phyloP scores from a whole-genome alignment of 2,797 vertebrate species.

The Pteronotus mesoamericanus region DNA sequence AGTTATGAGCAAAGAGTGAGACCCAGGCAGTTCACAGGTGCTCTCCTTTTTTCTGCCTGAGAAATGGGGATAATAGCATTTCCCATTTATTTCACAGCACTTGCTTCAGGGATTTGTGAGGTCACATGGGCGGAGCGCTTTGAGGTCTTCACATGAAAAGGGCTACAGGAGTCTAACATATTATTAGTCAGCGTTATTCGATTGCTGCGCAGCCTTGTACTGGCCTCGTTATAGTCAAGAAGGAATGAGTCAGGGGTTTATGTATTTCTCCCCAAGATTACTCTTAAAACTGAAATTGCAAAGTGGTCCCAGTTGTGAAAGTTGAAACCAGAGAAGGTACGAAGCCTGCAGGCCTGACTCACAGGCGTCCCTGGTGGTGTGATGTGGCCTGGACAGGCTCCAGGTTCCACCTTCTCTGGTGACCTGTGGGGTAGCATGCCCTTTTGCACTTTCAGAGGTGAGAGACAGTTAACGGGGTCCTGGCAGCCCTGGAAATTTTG shows the following conservation, averaged over 20 bases:
- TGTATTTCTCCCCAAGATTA: conserved; percentile 67
- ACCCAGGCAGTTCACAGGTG: too few species aligned
- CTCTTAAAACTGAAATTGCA: conserved; percentile 62
- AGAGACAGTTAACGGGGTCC: conserved; percentile 48
- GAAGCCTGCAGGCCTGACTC: background rate
- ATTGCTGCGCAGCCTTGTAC: background rate
- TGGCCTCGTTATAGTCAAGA: background rate
- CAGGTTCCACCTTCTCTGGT: conserved; percentile 52
- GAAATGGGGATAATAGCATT: conserved; percentile 15
- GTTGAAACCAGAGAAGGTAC: conserved; percentile 44
- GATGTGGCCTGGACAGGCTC: conserved; percentile 55
- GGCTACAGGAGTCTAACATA: background rate
- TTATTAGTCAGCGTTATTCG: conserved; percentile 48
- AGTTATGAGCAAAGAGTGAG: background rate
- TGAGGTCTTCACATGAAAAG: conserved; percentile 50
- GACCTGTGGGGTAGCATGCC: conserved; percentile 43
- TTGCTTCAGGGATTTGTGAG: conserved; percentile 42
- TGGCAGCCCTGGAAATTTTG: conserved; percentile 41
- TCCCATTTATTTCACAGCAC: conserved; percentile 30
- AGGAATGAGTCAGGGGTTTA: conserved; percentile 65
- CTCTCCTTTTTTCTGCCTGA: background rate
- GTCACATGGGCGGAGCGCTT: background rate
- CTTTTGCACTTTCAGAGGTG: conserved; percentile 50
- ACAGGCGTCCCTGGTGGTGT: background rate
- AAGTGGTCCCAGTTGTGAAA: conserved; percentile 67